Base-by-base conservation (phyloP, 2,797 vertebrate species). In the Danio albolineatus region DNA sequence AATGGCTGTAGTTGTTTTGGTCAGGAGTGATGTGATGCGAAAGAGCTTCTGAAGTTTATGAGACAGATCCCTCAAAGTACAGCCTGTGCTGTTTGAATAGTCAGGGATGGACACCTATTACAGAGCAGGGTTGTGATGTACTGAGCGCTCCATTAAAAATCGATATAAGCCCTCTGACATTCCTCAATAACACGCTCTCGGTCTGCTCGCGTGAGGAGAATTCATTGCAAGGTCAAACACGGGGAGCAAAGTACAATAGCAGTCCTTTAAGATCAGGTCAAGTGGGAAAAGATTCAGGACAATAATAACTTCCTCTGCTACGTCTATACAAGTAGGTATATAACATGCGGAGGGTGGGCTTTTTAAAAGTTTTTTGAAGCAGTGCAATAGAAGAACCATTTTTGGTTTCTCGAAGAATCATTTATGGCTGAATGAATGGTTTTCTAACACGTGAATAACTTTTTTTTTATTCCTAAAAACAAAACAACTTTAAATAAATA, bases 261-360 rank as follows among this genome's bases (percentile, higher is more conserved):
- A 82, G 56, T 81, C 84, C 85, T 86, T 87, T 87, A 86, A 86
- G 85, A 86, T 86, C 81, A 85, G 87, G 90, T 87, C 91, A 86
- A 86, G 79, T 78, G 86, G 82, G 79, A 85, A 88, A 81, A 80
- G 39, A 16, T 72, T 44, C 54, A 67, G 65, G 72, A 53, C 61
- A 69, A 10, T 70, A 41, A 21, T 43, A 44, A 72, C 53, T 72
- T 72, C 69, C 39, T 56, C 10, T 54, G 69, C 19, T 81, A 43
- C 3, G 19, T 60, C 21, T 36, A 59, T 36, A 59, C 36, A 59
- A 59, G 28, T 28, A 28, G 28, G 28, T 28, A 28, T 28, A 28
- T 28, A 28, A 28, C 28, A 28, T 28, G 28, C 28, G 28, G 1
- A 28, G n/a, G n/a, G n/a, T n/a, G n/a, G n/a, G n/a, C n/a, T n/a